Evolutionary conservation across 1,140 invertebrate genomes (phyloP), one percentile per base, ranked within the genome.

Genomic region (Macrobrachium rosenbergii): DNA sequence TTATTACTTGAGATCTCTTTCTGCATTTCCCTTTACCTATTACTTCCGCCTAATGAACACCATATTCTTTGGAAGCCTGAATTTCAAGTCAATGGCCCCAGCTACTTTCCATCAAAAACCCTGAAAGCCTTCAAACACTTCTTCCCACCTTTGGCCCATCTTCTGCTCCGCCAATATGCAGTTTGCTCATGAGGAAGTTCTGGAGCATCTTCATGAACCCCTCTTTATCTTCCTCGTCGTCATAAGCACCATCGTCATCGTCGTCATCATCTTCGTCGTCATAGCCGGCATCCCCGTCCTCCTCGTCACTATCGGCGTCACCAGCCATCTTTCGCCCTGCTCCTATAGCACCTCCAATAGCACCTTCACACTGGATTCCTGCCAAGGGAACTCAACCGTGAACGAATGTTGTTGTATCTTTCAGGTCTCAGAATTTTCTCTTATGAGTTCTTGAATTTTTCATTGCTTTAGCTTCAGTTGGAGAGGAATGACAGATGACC

Each of bases 121-220:
- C 7, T 12, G 28, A 52, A 52, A 52, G 2, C 12, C 52, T 52
- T 52, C 12, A 43, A 60, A 12, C 28, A 12, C n/a, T 16, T 3
- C 14, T 3, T 62, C 85, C 23, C 12, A 87, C 85, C 69, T 87
- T 72, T 23, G 78, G 78, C 0, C n/a, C 63, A 19, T 87, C 85
- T 5, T 45, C 69, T 62, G 17, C 43, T 19, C 69, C 72, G 28
- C 85, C 67, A 2, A 87, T 59, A 67, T 87, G 67, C n/a, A 87
- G 59, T 64, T 87, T 87, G 23, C 10, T 73, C 85, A 81, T 82
- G 23, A 87, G 52, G 72, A 81, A 87, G 52, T 82, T 87, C 64
- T 87, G 85, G 2, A 87, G 69, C 79, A 82, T 82, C 63, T 58
- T 82, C 85, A 87, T 87, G 69, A 87, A 87, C 5, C 85, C 85